A percentile compares a stretch with the other conserved stretches of the same genome.
These are phyloP conservation scores for Todiramphus saurophagus DNA, from an alignment of 2,113 vertebrate genomes.

Conservation along the genomic window DNA sequence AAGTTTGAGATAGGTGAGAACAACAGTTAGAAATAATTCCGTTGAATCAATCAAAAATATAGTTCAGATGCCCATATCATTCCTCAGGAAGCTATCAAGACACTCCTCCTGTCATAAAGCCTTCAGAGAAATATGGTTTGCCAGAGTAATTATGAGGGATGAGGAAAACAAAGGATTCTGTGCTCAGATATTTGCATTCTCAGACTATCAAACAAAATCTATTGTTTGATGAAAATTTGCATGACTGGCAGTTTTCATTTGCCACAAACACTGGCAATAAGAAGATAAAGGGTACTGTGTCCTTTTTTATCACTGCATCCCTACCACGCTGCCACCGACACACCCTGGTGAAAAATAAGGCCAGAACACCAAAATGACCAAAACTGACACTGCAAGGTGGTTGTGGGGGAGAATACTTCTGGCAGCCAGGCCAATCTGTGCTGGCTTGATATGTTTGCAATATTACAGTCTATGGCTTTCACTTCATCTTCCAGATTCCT, in stretches of 20 bases:
- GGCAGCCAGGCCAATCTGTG: background rate
- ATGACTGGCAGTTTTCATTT: background rate
- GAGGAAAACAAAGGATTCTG: background rate
- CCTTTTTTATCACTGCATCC: background rate
- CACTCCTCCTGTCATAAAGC: background rate
- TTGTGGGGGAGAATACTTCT: background rate
- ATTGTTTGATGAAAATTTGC: background rate
- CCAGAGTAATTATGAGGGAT: background rate
- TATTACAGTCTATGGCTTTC: background rate
- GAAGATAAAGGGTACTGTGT: background rate
- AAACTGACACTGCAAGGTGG: background rate
- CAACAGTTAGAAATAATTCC: background rate
- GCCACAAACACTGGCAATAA: background rate
- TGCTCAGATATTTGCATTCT: background rate
- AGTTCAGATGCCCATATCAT: background rate
- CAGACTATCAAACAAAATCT: background rate
- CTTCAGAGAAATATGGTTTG: background rate
- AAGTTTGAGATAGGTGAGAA: background rate
- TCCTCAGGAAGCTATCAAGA: background rate
- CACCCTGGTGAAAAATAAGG: background rate
- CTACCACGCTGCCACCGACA: background rate
- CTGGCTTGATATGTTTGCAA: background rate
- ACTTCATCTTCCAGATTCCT: background rate
- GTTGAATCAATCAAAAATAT: background rate
- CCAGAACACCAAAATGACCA: background rate